A percentile compares a stretch with the other conserved stretches of the same genome.
phyloP scores from a whole-genome alignment of 2,888 invertebrate species.

The Stenodera caucasica region DNA sequence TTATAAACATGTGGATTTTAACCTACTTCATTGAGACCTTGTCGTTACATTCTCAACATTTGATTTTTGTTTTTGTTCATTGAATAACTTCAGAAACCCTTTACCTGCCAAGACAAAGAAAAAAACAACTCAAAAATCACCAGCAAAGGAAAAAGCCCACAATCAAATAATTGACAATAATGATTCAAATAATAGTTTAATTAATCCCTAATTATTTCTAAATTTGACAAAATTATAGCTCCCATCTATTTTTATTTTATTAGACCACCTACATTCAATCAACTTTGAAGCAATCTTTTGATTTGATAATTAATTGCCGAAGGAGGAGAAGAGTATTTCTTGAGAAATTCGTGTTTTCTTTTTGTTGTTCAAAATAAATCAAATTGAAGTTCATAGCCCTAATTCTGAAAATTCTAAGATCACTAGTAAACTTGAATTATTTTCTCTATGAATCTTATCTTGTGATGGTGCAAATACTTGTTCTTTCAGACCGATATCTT shows the following conservation, averaged over 20 bases:
- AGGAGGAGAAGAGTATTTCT: not conserved
- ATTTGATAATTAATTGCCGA: not conserved
- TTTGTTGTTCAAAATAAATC: too few relatives aligned
- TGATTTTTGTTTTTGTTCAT: not conserved
- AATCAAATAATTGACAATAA: not conserved
- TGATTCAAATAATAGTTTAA: not conserved
- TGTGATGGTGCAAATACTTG: too few relatives aligned
- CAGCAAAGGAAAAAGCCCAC: not conserved
- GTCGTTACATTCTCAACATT: slow-evolving; percentile 17
- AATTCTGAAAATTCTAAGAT: too few relatives aligned
- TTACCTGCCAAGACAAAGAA: not conserved
- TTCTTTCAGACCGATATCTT: too few relatives aligned
- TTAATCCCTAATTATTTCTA: not conserved
- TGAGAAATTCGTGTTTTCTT: too few relatives aligned
- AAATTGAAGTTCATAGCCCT: too few relatives aligned
- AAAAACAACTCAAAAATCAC: not conserved
- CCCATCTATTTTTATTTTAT: not conserved
- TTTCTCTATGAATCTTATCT: too few relatives aligned
- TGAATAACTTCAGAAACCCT: not conserved
- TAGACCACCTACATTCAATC: not conserved
- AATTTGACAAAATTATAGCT: not conserved
- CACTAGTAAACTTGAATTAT: too few relatives aligned
- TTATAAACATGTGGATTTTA: slow-evolving; percentile 27
- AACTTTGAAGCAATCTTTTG: not conserved
- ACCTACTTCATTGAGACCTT: slow-evolving; percentile 28